Conservation (phyloP, 2,113 vertebrate species). For the Cervus canadensis region DNA sequence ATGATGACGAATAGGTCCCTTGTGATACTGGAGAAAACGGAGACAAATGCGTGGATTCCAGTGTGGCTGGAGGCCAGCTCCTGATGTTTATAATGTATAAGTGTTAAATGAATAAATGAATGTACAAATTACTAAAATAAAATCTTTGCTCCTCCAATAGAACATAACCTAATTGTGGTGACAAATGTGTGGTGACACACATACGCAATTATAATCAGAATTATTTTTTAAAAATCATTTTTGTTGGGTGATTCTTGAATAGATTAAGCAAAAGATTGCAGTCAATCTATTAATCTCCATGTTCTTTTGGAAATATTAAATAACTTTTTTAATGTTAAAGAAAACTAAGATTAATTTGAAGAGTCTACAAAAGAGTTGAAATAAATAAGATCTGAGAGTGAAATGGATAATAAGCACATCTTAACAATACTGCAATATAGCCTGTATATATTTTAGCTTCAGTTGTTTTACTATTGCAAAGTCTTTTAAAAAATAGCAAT, state of each 20-base stretch:
- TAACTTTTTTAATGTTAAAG: not conserved
- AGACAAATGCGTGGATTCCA: not conserved
- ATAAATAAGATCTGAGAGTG: not conserved
- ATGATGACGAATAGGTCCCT: not conserved
- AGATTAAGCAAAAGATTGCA: not conserved
- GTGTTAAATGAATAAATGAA: not conserved
- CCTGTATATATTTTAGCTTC: not conserved
- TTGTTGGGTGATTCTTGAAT: not conserved
- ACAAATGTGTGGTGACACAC: not conserved
- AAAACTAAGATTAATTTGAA: not conserved
- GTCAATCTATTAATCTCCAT: not conserved
- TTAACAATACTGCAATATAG: not conserved
- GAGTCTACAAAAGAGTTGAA: not conserved
- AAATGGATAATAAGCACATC: not conserved
- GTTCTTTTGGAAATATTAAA: not conserved
- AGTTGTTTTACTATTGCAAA: not conserved
- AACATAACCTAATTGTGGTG: not conserved
- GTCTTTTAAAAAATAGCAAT: not conserved
- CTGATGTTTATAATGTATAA: not conserved
- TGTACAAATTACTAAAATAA: not conserved
- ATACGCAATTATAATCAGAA: not conserved
- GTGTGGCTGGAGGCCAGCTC: not conserved
- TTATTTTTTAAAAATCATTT: not conserved
- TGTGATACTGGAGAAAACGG: not conserved
- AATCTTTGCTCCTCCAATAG: not conserved